Percentiles rank a stretch among this genome's conserved stretches.
Conservation (phyloP, 1,140 invertebrate genomes). For the Aricia agestis region DNA sequence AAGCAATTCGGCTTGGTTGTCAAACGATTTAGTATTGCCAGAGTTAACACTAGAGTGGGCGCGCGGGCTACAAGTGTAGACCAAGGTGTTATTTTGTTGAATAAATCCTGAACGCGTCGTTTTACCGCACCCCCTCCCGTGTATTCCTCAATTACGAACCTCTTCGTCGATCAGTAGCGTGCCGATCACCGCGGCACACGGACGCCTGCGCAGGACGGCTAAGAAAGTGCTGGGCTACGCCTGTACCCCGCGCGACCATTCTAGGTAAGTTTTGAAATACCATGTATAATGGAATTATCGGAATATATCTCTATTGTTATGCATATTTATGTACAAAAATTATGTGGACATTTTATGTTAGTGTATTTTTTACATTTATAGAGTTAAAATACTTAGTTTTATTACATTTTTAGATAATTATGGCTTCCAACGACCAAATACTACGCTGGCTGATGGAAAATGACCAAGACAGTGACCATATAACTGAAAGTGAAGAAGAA, state of each 20-base stretch:
- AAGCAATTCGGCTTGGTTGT: too few species aligned
- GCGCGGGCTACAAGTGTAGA: conserved; percentile 7
- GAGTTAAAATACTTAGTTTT: not conserved
- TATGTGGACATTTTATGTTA: not conserved
- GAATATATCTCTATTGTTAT: too few species aligned
- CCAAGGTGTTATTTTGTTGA: not conserved
- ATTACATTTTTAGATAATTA: not conserved
- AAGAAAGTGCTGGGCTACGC: conserved; percentile 5
- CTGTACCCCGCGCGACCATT: conserved; percentile 8
- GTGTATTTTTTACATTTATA: not conserved
- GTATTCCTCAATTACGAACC: conserved; percentile 2
- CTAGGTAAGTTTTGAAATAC: not conserved
- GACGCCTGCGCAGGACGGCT: too few species aligned
- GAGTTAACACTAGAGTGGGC: not conserved
- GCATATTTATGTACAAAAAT: too few species aligned
- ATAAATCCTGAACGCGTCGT: not conserved
- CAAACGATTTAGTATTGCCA: too few species aligned
- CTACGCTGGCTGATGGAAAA: conserved; percentile 2
- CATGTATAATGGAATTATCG: too few species aligned
- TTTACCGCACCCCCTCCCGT: not conserved
- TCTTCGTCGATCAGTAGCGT: not conserved
- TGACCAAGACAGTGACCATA: conserved; percentile 2
- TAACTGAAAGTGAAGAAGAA: not conserved
- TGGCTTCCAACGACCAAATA: too few species aligned
- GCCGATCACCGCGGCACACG: not conserved